These are phyloP conservation scores for Athalia circularis DNA, from an alignment of 2,888 invertebrate genomes.

Conservation along the genomic window DNA sequence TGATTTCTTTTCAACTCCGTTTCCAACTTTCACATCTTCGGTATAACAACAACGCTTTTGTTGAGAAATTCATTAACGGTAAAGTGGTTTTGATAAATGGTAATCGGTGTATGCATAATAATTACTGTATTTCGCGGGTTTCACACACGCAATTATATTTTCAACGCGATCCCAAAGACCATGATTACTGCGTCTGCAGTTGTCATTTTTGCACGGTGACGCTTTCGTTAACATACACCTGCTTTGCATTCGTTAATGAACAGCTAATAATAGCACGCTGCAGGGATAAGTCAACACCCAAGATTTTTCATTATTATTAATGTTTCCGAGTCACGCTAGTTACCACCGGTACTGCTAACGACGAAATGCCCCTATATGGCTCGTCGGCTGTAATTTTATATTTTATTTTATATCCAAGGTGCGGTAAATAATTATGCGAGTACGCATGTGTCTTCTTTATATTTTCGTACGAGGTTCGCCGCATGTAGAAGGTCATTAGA, in stretches of 20 bases:
- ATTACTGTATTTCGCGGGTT: not conserved
- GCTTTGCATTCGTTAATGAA: conserved; percentile 24
- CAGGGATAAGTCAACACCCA: not conserved
- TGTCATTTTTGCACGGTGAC: not conserved
- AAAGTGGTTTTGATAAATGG: not conserved
- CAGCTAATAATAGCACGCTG: not conserved
- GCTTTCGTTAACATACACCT: not conserved
- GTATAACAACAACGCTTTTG: not conserved
- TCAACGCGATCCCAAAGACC: not conserved
- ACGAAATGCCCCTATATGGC: not conserved
- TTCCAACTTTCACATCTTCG: not conserved
- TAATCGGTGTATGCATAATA: not conserved
- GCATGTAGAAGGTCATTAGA: too few relatives aligned
- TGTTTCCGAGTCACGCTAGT: conserved; percentile 13
- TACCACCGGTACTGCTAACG: not conserved
- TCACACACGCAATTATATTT: not conserved
- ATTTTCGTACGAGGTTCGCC: too few relatives aligned
- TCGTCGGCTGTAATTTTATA: not conserved
- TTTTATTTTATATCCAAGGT: too few relatives aligned
- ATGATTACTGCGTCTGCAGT: not conserved
- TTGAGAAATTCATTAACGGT: too few relatives aligned
- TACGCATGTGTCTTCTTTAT: too few relatives aligned
- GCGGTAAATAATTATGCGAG: too few relatives aligned
- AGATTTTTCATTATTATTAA: not conserved
- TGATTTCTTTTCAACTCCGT: not conserved